A percentile compares a stretch with the other conserved stretches of the same genome.
These are phyloP conservation scores for Dendrocopos noguchii DNA, from an alignment of 2,113 vertebrate genomes.

Conservation along the genomic window DNA sequence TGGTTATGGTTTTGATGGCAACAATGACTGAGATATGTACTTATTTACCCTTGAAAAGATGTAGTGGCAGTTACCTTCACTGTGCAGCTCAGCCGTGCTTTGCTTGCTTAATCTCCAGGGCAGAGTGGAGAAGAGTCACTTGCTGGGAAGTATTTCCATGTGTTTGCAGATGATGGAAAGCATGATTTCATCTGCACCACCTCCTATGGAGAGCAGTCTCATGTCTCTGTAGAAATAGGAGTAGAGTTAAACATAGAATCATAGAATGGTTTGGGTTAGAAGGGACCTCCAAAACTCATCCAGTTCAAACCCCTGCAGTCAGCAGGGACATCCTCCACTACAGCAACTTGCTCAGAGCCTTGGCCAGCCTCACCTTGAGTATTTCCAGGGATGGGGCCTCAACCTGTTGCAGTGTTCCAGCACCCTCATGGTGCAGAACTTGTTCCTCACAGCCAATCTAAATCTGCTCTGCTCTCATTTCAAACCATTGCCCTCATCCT, in stretches of 20 bases:
- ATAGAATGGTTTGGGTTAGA: not conserved
- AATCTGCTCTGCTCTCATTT: too few species aligned
- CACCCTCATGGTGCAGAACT: too few species aligned
- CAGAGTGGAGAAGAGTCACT: not conserved
- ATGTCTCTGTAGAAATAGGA: slow-evolving; percentile 75
- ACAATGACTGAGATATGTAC: not conserved
- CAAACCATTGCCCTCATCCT: too few species aligned
- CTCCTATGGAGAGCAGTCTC: slow-evolving; percentile 80
- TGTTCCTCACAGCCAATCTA: too few species aligned
- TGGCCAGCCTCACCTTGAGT: too few species aligned
- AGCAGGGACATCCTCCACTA: too few species aligned
- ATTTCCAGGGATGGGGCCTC: not conserved
- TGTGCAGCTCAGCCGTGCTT: not conserved
- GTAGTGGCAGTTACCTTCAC: not conserved
- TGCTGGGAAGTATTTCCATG: slow-evolving; percentile 82
- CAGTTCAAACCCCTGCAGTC: too few species aligned
- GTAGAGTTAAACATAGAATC: not conserved
- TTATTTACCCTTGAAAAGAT: not conserved
- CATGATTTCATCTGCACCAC: slow-evolving; percentile 85
- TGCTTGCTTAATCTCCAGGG: not conserved
- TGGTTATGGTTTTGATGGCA: not conserved
- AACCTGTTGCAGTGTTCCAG: not conserved
- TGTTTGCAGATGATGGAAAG: slow-evolving; percentile 87
- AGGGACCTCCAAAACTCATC: not conserved
- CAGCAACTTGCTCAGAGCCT: too few species aligned